Evolutionary conservation across 1,140 invertebrate species (phyloP).

Genomic region (Drosophila guanche): DNA sequence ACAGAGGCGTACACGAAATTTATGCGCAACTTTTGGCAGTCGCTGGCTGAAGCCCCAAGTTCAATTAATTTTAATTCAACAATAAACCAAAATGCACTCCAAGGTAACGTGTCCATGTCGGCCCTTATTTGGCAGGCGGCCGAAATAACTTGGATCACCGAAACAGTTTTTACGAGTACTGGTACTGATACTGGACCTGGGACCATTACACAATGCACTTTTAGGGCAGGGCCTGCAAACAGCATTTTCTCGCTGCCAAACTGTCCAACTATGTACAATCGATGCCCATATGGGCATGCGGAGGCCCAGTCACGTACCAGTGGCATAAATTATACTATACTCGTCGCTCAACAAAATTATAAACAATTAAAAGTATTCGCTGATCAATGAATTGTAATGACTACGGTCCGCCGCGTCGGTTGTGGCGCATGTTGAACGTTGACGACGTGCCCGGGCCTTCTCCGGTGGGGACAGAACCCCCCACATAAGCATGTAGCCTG

Average conservation of each 20-base stretch:
- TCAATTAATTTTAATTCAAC: constrained; percentile 79
- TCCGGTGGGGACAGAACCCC: constrained; percentile 15
- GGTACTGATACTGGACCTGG: no score
- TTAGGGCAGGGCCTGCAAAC: constrained; percentile 53
- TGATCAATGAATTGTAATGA: constrained; percentile 52
- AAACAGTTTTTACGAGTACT: constrained; percentile 26
- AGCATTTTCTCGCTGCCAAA: constrained; percentile 30
- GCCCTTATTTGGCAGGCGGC: constrained; percentile 64
- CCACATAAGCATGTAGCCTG: no score
- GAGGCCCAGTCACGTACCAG: constrained; percentile 38
- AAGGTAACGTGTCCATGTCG: constrained; percentile 66
- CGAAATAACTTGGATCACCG: constrained; percentile 43
- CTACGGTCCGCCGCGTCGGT: constrained; percentile 3
- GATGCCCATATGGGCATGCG: constrained; percentile 31
- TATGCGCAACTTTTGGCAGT: constrained; percentile 61
- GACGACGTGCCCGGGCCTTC: constrained; percentile 48
- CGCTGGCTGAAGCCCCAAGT: constrained; percentile 31
- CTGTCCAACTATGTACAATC: constrained; percentile 20
- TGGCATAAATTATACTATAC: constrained; percentile 26
- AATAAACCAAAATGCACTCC: constrained; percentile 48
- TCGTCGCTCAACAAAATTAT: constrained; percentile 45
- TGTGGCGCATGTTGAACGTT: constrained; percentile 44
- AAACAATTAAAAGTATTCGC: constrained; percentile 51
- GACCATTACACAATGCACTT: constrained; percentile 58
- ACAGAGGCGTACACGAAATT: constrained; percentile 53